A percentile compares a stretch with the other conserved stretches of the same genome.
phyloP scores from a whole-genome alignment of 2,113 vertebrate species.

The Merops nubicus region DNA sequence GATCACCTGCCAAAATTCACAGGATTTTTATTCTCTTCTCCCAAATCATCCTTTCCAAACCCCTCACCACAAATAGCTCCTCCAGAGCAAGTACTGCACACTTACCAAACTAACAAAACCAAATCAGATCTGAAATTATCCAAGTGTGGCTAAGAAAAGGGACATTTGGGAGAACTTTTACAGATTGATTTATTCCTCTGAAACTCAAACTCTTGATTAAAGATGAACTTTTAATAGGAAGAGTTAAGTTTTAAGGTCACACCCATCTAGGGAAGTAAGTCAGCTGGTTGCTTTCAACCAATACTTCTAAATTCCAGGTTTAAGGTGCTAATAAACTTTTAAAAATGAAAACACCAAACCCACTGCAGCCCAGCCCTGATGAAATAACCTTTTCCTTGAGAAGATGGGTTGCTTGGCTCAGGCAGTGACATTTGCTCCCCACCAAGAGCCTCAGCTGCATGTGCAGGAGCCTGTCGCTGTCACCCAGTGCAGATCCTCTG shows the following conservation, averaged over 20 bases:
- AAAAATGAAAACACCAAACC: neutral
- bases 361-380: accelerated
- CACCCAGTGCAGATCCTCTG: neutral
- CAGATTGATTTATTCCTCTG: neutral
- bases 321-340: neutral
- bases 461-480: accelerated
- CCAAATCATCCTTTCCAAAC: neutral
- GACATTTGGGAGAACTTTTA: too few species aligned
- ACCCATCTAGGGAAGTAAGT: too few species aligned
- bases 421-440: neutral
- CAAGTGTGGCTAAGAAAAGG: neutral
- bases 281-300: too few species aligned
- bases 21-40: neutral
- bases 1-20: neutral
- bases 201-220: neutral
- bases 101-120: neutral
- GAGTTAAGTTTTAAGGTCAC: too few species aligned
- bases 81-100: neutral
- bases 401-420: neutral
- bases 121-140: neutral
- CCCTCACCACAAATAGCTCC: accelerated
- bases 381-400: accelerated
- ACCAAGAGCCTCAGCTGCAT: neutral
- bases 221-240: neutral
- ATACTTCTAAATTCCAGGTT: neutral